Percentiles rank a stretch among this genome's conserved stretches.
Evolutionary conservation across 2,888 invertebrate species (phyloP).

Genomic region (Xestia rhomboidea): DNA sequence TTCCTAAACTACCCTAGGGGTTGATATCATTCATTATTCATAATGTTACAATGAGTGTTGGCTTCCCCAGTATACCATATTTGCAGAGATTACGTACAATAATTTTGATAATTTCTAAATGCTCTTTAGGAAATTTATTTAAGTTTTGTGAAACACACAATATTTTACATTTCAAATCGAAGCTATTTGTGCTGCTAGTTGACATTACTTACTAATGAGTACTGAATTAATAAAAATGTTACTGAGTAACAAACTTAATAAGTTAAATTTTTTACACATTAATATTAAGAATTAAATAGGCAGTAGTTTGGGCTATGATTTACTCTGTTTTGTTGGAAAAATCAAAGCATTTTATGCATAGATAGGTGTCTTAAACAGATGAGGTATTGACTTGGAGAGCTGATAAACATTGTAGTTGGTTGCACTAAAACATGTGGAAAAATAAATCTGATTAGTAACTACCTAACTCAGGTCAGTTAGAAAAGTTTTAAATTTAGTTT

Average conservation of each 20-base stretch:
- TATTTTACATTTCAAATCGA: constrained; percentile 17
- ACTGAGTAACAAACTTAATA: background rate
- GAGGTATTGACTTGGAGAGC: background rate
- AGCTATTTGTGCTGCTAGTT: constrained; percentile 13
- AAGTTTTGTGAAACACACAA: background rate
- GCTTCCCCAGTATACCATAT: too few relatives aligned
- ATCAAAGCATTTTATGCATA: background rate
- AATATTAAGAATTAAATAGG: background rate
- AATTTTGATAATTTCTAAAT: background rate
- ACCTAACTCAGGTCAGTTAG: background rate
- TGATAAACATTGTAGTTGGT: background rate
- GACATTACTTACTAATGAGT: background rate
- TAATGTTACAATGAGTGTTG: background rate
- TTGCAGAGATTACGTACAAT: background rate
- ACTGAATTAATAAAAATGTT: background rate
- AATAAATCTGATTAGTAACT: background rate
- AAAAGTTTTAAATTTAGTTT: background rate
- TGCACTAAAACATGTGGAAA: background rate
- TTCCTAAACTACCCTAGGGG: background rate
- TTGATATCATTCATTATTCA: too few relatives aligned
- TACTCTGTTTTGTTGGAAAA: background rate
- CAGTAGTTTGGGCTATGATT: background rate
- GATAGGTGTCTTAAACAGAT: background rate
- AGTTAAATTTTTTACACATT: background rate
- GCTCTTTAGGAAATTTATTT: background rate